Evolutionary conservation across 2,797 vertebrate genomes (phyloP).

Genomic region (Adelosebastes latens): DNA sequence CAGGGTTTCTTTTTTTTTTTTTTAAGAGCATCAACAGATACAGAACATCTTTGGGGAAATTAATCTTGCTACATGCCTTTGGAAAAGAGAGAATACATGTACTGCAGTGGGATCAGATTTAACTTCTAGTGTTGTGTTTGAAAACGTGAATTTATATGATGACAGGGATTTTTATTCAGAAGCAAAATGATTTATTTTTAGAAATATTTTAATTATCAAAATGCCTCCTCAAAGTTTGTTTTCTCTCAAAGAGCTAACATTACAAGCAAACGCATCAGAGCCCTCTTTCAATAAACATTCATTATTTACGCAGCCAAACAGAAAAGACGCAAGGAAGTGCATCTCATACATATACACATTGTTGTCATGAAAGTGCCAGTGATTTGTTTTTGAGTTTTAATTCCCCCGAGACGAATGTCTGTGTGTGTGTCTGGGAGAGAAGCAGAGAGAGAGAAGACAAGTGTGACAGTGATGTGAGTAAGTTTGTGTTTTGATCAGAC

Average conservation of each 20-base stretch:
- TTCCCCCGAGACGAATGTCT: conserved; percentile 29
- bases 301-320: conserved; percentile 20
- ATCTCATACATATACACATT: conserved; percentile 34
- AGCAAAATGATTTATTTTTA: conserved; percentile 13
- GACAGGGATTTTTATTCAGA: conserved; percentile 11
- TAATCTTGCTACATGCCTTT: neutral
- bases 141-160: conserved; percentile 25
- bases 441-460: conserved; percentile 37
- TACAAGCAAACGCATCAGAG: conserved; percentile 20
- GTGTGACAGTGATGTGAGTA: conserved; percentile 46
- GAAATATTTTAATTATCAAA: conserved; percentile 17
- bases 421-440: conserved; percentile 42
- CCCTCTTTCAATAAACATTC: neutral
- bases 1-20: neutral
- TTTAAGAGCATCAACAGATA: neutral
- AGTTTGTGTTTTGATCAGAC: conserved; percentile 44
- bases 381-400: conserved; percentile 59
- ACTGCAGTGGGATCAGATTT: neutral
- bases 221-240: conserved; percentile 13
- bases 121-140: neutral
- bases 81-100: neutral
- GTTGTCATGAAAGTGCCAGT: conserved; percentile 45
- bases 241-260: neutral
- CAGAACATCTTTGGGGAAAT: neutral
- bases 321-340: conserved; percentile 8